phyloP scores from a whole-genome alignment of 2,888 invertebrate species.

The Amblyteles armatorius region DNA sequence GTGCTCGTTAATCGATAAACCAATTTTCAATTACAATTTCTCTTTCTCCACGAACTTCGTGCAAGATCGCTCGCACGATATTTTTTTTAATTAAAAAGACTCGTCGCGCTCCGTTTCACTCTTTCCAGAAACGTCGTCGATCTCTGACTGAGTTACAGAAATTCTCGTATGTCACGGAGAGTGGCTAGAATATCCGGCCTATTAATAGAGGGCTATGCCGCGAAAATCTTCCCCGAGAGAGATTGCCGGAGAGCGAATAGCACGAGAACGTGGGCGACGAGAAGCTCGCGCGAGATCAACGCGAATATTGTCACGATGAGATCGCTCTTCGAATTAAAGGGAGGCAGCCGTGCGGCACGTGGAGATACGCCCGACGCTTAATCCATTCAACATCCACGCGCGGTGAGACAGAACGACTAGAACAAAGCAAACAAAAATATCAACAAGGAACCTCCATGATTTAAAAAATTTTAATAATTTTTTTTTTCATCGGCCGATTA shows the following conservation, averaged over 20 bases:
- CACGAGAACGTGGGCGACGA: constrained; percentile 47
- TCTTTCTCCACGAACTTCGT: neutral
- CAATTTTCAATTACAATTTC: neutral
- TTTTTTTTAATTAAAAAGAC: neutral
- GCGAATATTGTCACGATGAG: constrained; percentile 9
- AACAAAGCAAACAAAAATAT: constrained; percentile 2
- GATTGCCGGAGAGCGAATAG: neutral
- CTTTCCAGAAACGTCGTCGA: constrained; percentile 73
- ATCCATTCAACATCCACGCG: constrained; percentile 14
- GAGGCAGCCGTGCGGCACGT: neutral
- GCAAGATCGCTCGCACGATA: neutral
- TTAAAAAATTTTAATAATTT: no score
- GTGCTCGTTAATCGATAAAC: neutral
- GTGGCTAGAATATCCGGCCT: constrained; percentile 74
- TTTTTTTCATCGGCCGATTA: neutral
- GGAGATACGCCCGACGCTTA: neutral
- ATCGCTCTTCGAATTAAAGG: constrained; percentile 35
- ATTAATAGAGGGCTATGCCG: constrained; percentile 77
- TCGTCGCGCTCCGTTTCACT: constrained; percentile 8
- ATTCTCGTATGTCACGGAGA: constrained; percentile 70
- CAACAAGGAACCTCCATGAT: neutral
- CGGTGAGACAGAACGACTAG: neutral
- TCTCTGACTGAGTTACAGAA: constrained; percentile 70
- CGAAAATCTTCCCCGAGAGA: constrained; percentile 71
- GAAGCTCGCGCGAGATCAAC: constrained; percentile 29